Percentiles rank a stretch among this genome's conserved stretches.
Evolutionary conservation across 1,140 invertebrate species (phyloP).

Genomic region (Drosophila cardini): DNA sequence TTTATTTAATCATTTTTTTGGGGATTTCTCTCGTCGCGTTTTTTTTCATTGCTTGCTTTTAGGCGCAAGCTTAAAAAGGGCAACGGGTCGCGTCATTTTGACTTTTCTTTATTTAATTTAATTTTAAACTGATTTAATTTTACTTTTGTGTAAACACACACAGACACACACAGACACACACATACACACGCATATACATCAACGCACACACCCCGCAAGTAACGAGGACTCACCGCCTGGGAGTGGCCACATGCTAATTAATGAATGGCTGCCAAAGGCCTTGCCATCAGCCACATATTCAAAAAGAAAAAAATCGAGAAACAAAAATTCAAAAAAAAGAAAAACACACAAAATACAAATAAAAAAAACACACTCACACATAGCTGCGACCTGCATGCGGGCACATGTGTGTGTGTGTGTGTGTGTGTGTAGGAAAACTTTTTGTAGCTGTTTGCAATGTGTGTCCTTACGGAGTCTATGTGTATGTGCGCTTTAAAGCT

Average conservation of each 20-base stretch:
- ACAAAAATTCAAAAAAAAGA: constrained; percentile 7
- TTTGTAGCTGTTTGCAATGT: constrained; percentile 36
- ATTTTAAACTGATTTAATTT: constrained; percentile 76
- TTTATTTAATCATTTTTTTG: constrained; percentile 61
- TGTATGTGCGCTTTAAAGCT: constrained; percentile 24
- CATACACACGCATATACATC: constrained; percentile 3
- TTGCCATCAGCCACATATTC: constrained; percentile 28
- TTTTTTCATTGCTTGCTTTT: constrained; percentile 19
- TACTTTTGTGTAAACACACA: constrained; percentile 49
- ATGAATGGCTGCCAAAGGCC: constrained; percentile 67
- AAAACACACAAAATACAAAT: constrained; percentile 52
- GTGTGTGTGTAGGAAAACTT: constrained; percentile 24
- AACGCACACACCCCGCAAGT: constrained; percentile 17
- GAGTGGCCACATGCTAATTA: constrained; percentile 78
- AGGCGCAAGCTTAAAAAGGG: constrained; percentile 20
- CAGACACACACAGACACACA: constrained; percentile 26
- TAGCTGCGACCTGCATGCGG: constrained; percentile 69
- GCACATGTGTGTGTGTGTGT: constrained; percentile 16
- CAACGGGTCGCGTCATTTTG: constrained; percentile 45
- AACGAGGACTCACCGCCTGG: constrained; percentile 55
- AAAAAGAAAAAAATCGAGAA: not conserved
- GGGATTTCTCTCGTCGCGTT: not conserved
- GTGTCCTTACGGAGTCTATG: not conserved
- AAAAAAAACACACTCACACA: constrained; percentile 17
- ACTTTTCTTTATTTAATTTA: constrained; percentile 47